Conservation (phyloP, 2,888 invertebrate species). For the Uropetala carovei region DNA sequence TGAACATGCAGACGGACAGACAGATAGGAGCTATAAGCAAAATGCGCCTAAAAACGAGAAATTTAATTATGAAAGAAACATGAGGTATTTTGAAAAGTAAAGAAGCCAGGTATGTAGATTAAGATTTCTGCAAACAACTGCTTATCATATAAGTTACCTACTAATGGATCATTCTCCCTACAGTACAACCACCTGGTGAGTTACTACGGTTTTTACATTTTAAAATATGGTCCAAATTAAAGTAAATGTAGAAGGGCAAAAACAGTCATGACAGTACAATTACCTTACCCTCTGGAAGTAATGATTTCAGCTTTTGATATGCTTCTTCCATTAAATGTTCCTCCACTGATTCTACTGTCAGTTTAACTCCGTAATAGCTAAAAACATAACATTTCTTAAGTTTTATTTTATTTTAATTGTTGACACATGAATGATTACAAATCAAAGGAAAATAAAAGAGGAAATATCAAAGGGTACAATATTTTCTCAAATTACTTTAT, state of each 20-base stretch:
- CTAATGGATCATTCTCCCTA: neutral
- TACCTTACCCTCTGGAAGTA: slow-evolving; percentile 71
- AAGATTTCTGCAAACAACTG: no score
- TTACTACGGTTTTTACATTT: neutral
- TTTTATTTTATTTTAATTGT: neutral
- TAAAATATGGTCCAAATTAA: neutral
- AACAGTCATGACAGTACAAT: slow-evolving; percentile 70
- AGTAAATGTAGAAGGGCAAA: neutral
- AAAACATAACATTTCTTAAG: slow-evolving; percentile 68
- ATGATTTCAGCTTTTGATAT: slow-evolving; percentile 73
- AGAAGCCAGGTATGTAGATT: no score
- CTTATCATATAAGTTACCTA: no score
- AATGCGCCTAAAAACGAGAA: no score
- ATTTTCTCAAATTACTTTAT: neutral
- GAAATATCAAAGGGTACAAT: neutral
- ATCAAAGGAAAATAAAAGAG: neutral
- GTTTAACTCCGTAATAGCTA: slow-evolving; percentile 76
- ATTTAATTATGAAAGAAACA: no score
- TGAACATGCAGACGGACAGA: no score
- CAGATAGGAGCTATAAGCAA: no score
- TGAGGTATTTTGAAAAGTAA: no score
- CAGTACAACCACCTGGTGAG: neutral
- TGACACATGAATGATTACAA: slow-evolving; percentile 29
- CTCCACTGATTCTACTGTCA: slow-evolving; percentile 76
- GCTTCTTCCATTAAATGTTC: slow-evolving; percentile 73